Base-by-base conservation (phyloP, 2,888 invertebrate genomes). In the Pilophorus perplexus region DNA sequence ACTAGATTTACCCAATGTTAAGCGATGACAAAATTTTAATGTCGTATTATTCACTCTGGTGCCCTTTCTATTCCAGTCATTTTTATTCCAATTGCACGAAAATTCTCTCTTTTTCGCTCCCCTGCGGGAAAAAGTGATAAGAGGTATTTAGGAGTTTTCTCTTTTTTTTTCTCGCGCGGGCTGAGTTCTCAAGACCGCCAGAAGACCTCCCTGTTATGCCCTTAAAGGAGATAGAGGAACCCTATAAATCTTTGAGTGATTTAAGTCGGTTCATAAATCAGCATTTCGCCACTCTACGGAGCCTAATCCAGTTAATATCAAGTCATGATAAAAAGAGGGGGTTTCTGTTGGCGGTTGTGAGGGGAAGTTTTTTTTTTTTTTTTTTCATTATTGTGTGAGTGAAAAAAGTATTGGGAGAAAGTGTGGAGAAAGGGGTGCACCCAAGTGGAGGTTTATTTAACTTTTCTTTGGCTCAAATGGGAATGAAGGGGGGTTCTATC, bases 231-330 rank as follows among this genome's bases (percentile, higher is more conserved):
- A 62, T 62, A 62, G 48, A 62, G 62, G 33, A 27, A 25, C 18
- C 48, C 18, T 48, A 27, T 62, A 62, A 62, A 62, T 62, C 62
- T 46, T 62, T 62, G 62, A 62, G 62, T 62, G 62, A 62, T 62
- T 62, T 62, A 62, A 62, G 38, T 23, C 62, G 62, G n/a, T 62
- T 33, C 62, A 62, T 62, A 62, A 62, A 62, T 62, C 62, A 62
- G 62, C 62, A 46, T 62, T 62, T 62, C 62, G 48, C 46, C 62
- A 62, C 62, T 62, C 18, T 48, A 12, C 12, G 22, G 20, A 22
- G 22, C 20, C 48, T 48, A 48, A 48, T 48, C 48, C 48, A 48
- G 48, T 18, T 48, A 48, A 48, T 48, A 48, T 48, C 48, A 18
- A 48, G 18, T 48, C 48, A 20, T 4, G 48, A 48, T 48, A 48